These are phyloP conservation scores for Carassius carassius DNA, from an alignment of 2,113 vertebrate genomes.

Conservation along the genomic window DNA sequence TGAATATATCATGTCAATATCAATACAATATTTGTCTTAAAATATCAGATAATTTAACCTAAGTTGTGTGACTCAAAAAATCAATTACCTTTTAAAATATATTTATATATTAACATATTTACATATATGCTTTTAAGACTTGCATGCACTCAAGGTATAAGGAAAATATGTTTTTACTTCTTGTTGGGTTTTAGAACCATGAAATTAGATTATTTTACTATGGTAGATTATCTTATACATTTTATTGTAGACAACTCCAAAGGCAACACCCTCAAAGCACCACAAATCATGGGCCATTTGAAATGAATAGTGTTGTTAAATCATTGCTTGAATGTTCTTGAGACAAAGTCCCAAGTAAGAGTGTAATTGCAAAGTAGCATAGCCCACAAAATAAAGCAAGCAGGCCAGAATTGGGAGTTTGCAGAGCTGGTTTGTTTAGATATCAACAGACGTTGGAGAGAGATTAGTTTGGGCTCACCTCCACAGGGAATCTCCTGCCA, in stretches of 20 bases:
- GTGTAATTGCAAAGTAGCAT: neutral
- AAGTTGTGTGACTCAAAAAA: too few relatives aligned
- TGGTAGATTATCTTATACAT: neutral
- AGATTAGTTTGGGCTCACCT: slow-evolving; percentile 78
- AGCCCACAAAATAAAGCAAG: neutral
- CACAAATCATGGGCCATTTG: neutral
- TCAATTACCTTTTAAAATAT: too few relatives aligned
- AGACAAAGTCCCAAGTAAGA: neutral
- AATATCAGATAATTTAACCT: neutral
- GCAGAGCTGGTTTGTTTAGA: slow-evolving; percentile 6
- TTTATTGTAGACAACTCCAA: too few relatives aligned
- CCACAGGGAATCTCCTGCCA: slow-evolving; percentile 87
- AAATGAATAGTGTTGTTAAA: neutral
- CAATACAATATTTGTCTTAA: too few relatives aligned
- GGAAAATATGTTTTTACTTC: neutral
- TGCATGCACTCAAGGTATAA: neutral
- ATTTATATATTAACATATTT: neutral
- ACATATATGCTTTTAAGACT: neutral
- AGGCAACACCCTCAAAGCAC: neutral
- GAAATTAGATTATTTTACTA: neutral
- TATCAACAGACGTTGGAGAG: neutral
- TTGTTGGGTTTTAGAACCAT: neutral
- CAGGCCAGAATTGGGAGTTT: neutral
- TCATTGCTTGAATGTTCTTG: neutral
- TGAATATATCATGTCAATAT: too few relatives aligned